Conservation (phyloP, 2,797 vertebrate genomes). For the Sebastes steindachneri region DNA sequence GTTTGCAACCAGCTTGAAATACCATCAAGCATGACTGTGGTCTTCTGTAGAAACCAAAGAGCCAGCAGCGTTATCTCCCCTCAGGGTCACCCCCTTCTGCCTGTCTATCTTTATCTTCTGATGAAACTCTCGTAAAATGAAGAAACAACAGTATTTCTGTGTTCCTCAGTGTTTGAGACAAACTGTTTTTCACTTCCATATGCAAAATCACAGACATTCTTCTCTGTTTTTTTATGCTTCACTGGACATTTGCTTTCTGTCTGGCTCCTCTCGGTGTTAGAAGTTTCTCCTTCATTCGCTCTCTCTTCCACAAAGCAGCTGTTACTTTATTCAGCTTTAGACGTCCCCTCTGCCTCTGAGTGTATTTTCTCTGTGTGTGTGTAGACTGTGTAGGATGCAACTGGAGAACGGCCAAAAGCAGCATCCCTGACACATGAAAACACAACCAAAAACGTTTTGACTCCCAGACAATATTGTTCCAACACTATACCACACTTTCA, state of each 20-base stretch:
- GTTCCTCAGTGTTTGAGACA: background rate
- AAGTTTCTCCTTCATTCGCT: conserved; percentile 22
- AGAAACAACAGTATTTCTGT: background rate
- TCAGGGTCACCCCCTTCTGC: conserved; percentile 2
- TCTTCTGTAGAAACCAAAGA: conserved; percentile 22
- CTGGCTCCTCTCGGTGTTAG: background rate
- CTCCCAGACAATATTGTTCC: background rate
- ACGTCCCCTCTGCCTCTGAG: conserved; percentile 1
- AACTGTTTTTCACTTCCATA: conserved; percentile 35
- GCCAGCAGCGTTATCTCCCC: conserved; percentile 17
- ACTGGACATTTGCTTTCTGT: conserved; percentile 55
- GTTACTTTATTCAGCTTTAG: background rate
- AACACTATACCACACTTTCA: background rate
- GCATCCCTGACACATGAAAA: conserved; percentile 9
- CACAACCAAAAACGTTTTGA: background rate
- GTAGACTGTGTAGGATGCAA: background rate
- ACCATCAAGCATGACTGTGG: conserved; percentile 16
- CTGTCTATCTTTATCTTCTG: conserved; percentile 8
- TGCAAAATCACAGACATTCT: conserved; percentile 36
- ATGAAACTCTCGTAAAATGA: background rate
- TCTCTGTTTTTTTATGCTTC: conserved; percentile 49
- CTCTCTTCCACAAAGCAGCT: conserved; percentile 42
- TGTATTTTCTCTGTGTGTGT: background rate
- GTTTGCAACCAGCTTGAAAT: background rate
- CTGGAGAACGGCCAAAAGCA: conserved; percentile 4